Base-by-base conservation (phyloP, 2,113 vertebrate genomes). In the Onychostoma macrolepis region DNA sequence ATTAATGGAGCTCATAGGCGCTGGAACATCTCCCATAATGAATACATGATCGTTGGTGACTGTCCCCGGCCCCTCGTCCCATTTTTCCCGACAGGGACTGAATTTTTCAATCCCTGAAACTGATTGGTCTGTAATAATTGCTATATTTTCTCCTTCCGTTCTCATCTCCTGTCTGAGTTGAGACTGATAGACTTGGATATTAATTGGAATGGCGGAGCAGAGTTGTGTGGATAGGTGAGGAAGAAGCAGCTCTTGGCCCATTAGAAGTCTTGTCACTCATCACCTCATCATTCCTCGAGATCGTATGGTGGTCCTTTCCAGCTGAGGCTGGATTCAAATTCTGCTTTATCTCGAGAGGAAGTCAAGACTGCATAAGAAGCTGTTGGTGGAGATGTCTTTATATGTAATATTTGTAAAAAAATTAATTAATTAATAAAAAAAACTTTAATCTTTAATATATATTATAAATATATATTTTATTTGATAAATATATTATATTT, bases 51-150 rank as follows among this genome's bases (percentile, higher is more conserved):
- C 63, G 58, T 63, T 24, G 7, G 17, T 11, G 58, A 76, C 81
- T 71, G 50, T 33, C 69, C 56, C 4, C 61, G 7, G 48, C 30
- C 83, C 43, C 30, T 65, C 63, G 1, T 7, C 67, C 78, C 41
- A 30, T 43, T 65, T 33, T 41, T 74, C 43, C 38, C 38, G 56
- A n/a, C 77, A 43, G 30, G 50, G 56, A 10, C 15, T 78, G 87
- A 48, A 71, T 88, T 78, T 85, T 48, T 83, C 50, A 80, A 21
- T 38, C 13, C 48, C n/a, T 19, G n/a, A 21, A 72, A 78, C 74
- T 56, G 69, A 83, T 85, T 89, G 85, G 53, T 41, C 41, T 28
- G 10, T 69, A 41, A 65, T 81, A 83, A 85, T 58, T n/a, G 53
- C 82, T 78, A 15, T 81, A 24, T 65, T 84, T 84, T 41, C 69